A percentile compares a stretch with the other conserved stretches of the same genome.
Conservation (phyloP, 2,888 invertebrate species). For the Neria commutata region DNA sequence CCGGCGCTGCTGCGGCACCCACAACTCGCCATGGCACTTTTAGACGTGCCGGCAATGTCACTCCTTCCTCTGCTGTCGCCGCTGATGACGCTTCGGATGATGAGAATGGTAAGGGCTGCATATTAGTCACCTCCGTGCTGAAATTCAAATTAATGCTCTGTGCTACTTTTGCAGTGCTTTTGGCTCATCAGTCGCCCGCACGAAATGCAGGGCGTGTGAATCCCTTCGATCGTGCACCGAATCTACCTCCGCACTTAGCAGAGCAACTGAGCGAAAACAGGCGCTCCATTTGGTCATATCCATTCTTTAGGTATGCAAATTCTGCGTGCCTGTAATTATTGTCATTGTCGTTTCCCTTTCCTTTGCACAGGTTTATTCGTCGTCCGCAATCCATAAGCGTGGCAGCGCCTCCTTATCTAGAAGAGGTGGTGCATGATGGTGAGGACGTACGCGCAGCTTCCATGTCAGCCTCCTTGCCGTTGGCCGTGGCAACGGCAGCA, state of each 20-base stretch:
- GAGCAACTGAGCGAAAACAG: slow-evolving; percentile 40
- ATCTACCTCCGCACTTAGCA: slow-evolving; percentile 52
- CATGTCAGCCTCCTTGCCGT: not conserved
- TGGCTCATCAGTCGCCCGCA: slow-evolving; percentile 36
- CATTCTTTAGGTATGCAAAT: too few species aligned
- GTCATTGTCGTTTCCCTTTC: slow-evolving; percentile 44
- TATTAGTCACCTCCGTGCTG: not conserved
- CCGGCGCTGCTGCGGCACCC: slow-evolving; percentile 21
- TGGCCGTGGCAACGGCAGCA: slow-evolving; percentile 8
- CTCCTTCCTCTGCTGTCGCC: slow-evolving; percentile 9
- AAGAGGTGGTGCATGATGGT: slow-evolving; percentile 34
- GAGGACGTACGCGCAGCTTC: slow-evolving; percentile 33
- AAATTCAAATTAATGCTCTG: not conserved
- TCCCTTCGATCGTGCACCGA: slow-evolving; percentile 60
- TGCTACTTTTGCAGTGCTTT: slow-evolving; percentile 38
- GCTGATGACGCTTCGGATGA: slow-evolving; percentile 54
- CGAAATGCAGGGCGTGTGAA: slow-evolving; percentile 48
- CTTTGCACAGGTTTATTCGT: slow-evolving; percentile 23
- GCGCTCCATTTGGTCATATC: slow-evolving; percentile 47
- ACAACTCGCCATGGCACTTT: slow-evolving; percentile 61
- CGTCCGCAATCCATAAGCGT: slow-evolving; percentile 42
- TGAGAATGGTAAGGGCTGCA: slow-evolving; percentile 54
- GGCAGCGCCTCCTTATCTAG: slow-evolving; percentile 52
- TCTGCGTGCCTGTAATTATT: too few species aligned
- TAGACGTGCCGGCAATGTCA: slow-evolving; percentile 31